Evolutionary conservation across 2,797 vertebrate species (phyloP).

Genomic region (Leptatherina wallacei): DNA sequence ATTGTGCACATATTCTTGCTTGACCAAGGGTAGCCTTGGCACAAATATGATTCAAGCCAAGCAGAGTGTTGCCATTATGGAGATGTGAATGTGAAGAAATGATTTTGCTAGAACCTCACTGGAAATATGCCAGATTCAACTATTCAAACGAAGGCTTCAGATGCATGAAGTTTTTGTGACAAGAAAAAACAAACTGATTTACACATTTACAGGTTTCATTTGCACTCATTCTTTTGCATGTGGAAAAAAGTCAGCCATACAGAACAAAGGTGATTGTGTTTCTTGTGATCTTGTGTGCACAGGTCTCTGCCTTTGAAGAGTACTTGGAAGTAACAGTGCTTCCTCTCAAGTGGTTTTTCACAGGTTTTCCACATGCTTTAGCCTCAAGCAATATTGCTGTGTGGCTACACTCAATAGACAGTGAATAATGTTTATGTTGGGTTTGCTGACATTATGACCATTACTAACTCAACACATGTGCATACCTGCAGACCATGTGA

Average conservation of each 20-base stretch:
- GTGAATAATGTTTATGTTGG: slow-evolving; percentile 21
- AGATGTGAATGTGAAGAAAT: neutral
- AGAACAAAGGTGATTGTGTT: neutral
- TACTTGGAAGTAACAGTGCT: neutral
- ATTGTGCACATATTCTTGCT: neutral
- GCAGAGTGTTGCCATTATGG: neutral
- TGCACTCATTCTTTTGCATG: neutral
- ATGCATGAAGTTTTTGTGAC: neutral
- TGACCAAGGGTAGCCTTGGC: neutral
- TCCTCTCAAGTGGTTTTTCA: slow-evolving; percentile 5
- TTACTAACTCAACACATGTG: slow-evolving; percentile 8
- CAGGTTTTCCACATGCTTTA: neutral
- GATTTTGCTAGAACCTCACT: neutral
- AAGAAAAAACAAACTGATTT: neutral
- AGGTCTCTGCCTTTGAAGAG: neutral
- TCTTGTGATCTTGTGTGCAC: slow-evolving; percentile 6
- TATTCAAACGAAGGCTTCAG: neutral
- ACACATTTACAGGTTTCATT: neutral
- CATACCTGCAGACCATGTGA: slow-evolving; percentile 20
- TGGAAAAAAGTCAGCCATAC: neutral
- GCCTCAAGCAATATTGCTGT: slow-evolving; percentile 11
- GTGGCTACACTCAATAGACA: neutral
- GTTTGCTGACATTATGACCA: slow-evolving; percentile 14
- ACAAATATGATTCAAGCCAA: neutral
- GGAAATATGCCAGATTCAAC: neutral